phyloP scores from a whole-genome alignment of 2,797 vertebrate species.

The Luscinia megarhynchos region DNA sequence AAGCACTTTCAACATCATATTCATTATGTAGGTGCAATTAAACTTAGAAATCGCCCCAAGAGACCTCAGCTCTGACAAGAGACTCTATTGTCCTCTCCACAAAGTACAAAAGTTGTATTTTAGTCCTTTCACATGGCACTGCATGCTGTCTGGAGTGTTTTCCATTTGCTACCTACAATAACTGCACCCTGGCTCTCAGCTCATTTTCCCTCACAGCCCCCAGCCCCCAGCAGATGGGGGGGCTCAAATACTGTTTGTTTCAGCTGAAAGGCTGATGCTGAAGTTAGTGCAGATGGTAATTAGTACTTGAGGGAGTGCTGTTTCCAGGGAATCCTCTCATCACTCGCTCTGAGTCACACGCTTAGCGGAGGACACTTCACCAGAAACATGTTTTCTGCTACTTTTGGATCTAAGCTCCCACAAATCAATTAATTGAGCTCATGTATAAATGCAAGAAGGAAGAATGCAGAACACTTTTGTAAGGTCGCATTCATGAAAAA shows the following conservation, averaged over 20 bases:
- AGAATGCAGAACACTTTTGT: background rate
- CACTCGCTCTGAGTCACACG: background rate
- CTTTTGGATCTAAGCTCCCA: background rate
- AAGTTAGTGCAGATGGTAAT: slow-evolving; percentile 28
- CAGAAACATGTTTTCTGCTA: background rate
- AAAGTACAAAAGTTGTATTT: background rate
- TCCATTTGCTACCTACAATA: background rate
- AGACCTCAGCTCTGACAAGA: background rate
- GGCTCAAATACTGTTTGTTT: background rate
- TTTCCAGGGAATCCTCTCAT: slow-evolving; percentile 54
- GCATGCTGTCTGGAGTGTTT: background rate
- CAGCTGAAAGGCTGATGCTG: background rate
- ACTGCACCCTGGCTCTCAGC: rapidly evolving
- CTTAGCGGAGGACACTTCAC: background rate
- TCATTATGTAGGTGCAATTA: background rate
- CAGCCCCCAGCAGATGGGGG: rapidly evolving
- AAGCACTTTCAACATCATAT: background rate
- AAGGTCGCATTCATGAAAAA: background rate
- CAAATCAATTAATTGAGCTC: background rate
- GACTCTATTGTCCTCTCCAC: background rate
- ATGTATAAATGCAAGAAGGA: background rate
- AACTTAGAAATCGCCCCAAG: background rate
- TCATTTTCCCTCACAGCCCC: background rate
- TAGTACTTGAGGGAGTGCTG: background rate
- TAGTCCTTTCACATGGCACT: background rate